Conservation (phyloP, 2,797 vertebrate species). For the Leuciscus waleckii region DNA sequence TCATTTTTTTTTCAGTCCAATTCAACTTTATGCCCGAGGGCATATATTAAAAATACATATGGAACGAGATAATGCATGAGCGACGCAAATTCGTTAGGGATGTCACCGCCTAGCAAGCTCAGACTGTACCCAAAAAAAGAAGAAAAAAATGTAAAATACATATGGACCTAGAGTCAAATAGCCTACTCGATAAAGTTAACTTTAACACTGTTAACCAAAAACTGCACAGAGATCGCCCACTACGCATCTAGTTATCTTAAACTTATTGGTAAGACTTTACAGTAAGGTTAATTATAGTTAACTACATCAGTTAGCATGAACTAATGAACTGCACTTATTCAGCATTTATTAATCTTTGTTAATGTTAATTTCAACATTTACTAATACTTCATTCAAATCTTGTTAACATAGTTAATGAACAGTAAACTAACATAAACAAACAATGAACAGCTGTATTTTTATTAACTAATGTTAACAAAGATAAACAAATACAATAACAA, state of each 20-base stretch:
- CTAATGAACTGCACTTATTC: too few relatives aligned
- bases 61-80: conserved; percentile 82
- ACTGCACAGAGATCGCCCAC: conserved; percentile 1
- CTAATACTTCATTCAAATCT: too few relatives aligned
- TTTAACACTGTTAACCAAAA: conserved; percentile 62
- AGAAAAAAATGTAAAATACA: conserved; percentile 53
- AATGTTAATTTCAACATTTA: too few relatives aligned
- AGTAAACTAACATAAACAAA: too few relatives aligned
- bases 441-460: too few relatives aligned
- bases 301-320: too few relatives aligned
- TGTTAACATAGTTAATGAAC: too few relatives aligned
- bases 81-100: conserved; percentile 80
- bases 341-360: too few relatives aligned
- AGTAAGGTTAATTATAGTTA: too few relatives aligned
- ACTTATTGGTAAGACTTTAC: neutral
- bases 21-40: conserved; percentile 84
- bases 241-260: conserved; percentile 21
- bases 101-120: conserved; percentile 74
- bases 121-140: conserved; percentile 70
- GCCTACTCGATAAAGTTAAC: conserved; percentile 57
- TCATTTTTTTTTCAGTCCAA: conserved; percentile 76
- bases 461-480: too few relatives aligned
- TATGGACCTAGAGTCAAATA: conserved; percentile 59
- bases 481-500: too few relatives aligned
- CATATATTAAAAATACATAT: conserved; percentile 88